Base-by-base conservation (phyloP, 2,797 vertebrate species). In the Hyperoplus immaculatus region DNA sequence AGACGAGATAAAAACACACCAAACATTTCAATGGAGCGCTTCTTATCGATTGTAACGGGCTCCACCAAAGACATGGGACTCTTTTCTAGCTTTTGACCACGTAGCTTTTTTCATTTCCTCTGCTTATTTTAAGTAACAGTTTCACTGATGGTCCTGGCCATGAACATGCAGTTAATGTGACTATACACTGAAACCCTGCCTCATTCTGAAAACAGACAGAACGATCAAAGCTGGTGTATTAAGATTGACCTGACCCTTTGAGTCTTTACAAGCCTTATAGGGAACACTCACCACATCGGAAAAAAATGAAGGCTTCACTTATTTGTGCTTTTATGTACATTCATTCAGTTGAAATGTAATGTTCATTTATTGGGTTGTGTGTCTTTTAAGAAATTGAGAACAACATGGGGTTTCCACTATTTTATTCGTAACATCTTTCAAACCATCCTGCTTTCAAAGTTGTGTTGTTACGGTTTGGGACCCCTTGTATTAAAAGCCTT, bases 141-240 rank as follows among this genome's bases (percentile, higher is more conserved):
- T 83, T 61, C 38, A 21, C 41, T 29, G 66, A 59, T 72, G 58
- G 53, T 80, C 50, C 65, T 1, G 45, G 60, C 15, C 58, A n/a
- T 81, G 75, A 81, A 83, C 77, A 90, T 85, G 81, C 84, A 85
- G 87, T 81, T 29, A 74, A 88, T 77, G 82, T 66, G 86, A 88
- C 90, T 87, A 87, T 93, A 88, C 91, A 92, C 86, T 82, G 67
- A 86, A 87, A 73, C 59, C 36, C 71, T 73, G 80, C 73, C 77
- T 87, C 71, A 62, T 65, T 75, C 56, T 80, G 50, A 83, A 82
- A 54, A 76, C 29, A 49, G 43, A 81, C 21, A 46, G 14, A 41
- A 42, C 73, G 73, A 69, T 83, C 46, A 50, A 69, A 51, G 63
- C 60, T 64, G 59, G 47, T 45, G 43, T 61, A 62, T 82, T 88